Evolutionary conservation across 2,888 invertebrate genomes (phyloP).

Genomic region (Anodontia alba): DNA sequence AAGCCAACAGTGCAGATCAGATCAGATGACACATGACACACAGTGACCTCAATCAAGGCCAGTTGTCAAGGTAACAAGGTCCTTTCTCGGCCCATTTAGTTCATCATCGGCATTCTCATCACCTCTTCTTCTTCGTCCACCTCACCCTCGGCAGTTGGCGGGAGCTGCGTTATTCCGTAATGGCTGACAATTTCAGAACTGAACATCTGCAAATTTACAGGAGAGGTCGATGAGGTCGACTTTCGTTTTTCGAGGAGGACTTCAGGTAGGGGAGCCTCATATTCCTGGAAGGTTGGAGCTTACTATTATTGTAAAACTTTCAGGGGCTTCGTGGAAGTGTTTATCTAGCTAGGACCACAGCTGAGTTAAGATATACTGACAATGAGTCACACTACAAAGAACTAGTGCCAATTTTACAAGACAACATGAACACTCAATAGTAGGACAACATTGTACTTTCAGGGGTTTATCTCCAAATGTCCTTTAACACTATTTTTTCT

Average conservation of each 20-base stretch:
- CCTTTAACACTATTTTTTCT: too few species aligned
- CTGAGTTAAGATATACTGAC: not conserved
- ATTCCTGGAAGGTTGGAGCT: constrained; percentile 56
- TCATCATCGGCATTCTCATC: constrained; percentile 5
- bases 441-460: not conserved
- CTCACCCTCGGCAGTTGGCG: constrained; percentile 74
- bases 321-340: not conserved
- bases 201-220: constrained; percentile 80
- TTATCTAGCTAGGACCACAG: not conserved
- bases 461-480: not conserved
- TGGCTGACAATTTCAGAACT: constrained; percentile 82
- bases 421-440: too few species aligned
- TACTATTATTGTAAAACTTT: not conserved
- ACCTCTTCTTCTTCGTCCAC: constrained; percentile 45
- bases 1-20: too few species aligned
- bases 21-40: too few species aligned
- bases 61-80: not conserved
- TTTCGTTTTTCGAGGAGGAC: constrained; percentile 55
- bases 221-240: constrained; percentile 57
- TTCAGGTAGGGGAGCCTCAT: constrained; percentile 39
- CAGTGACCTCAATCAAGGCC: too few species aligned
- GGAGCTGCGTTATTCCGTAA: constrained; percentile 79
- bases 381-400: not conserved
- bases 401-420: not conserved
- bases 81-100: not conserved